Base-by-base conservation (phyloP, 2,888 invertebrate species). In the Apomyelois bistriatella region DNA sequence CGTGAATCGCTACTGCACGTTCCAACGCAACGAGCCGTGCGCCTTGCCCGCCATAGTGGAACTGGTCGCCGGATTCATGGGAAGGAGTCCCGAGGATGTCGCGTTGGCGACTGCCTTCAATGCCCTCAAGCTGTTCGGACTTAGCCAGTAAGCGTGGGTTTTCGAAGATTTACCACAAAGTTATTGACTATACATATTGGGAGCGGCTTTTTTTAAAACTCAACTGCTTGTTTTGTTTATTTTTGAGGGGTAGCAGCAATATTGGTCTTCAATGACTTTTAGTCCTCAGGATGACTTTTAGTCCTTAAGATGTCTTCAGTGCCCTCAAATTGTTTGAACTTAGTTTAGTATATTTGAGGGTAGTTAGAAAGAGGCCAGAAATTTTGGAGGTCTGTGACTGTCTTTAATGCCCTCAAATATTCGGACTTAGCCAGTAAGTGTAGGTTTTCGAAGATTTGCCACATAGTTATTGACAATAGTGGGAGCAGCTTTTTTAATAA, bases 1-100 rank as follows among this genome's bases (percentile, higher is more conserved):
- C 84, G 91, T 96, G 70, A 95, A 96, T 77, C 93, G 97, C 64
- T 97, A 98, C 87, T 98, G 98, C 86, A 97, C 97, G 59, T 98
- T 98, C 90, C 97, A 98, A 88, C 93, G 98, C 65, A 98, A 98
- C 85, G 98, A 98, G 88, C 98, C 98, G 0, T 98, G 98, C 84
- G 96, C 97, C 42, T 87, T 98, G 62, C 97, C 98, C 8, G 97
- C 97, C 41, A 95, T 97, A 51, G 96, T 98, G 43, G 98, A 98
- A 85, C 94, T 98, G 93, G 94, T 97, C 60, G 97, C 98, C n/a
- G 97, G 97, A 15, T 97, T 97, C 81, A 94, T 97, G 90, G 93
- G 93, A 51, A 95, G 94, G 76, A 94, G 94, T 41, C 96, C 97
- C 0, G 97, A 97, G 77, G 97, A 97, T 77, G 95, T 98, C 10